Evolutionary conservation across 37 sponge, comb jelly and placozoan genomes (phyloP), one percentile per base, ranked within the genome.

Genomic region (Cliona cf. orientalis): DNA sequence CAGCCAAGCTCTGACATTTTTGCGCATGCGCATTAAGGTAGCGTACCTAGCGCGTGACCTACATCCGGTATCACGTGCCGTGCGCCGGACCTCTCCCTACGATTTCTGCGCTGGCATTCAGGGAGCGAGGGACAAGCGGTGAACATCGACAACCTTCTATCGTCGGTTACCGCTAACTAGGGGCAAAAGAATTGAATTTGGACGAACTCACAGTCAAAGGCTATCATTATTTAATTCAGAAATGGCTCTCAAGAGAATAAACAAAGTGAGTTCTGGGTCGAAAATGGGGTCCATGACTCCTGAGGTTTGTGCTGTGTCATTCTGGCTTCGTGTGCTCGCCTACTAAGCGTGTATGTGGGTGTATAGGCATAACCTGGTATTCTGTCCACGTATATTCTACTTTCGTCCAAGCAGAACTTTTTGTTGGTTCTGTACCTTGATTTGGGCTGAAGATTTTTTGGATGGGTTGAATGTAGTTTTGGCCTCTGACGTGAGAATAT

Each of bases 221-320:
- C 29, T 62, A 31, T 31, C 26, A n/a, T 11, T 19, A 9, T 9
- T 59, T 29, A 29, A 29, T 3, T 25, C 23, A 59, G 58, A 71
- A 82, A 96, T 96, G 97, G 97, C 97, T 65, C 71, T 97, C 28
- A 97, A 97, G 61, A 85, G 97, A 79, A 94, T 97, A 43, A 91
- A 88, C 63, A 97, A 94, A 85, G 91, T 85, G 40, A 44, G 79
- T 87, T 68, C 4, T 32, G 33, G 21, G 37, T 55, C 0, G 35
- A 5, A 14, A 35, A 7, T 35, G 39, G 5, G n/a, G n/a, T n/a
- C n/a, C n/a, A n/a, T n/a, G n/a, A n/a, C n/a, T n/a, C n/a, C n/a
- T n/a, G n/a, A n/a, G n/a, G n/a, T n/a, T n/a, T n/a, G n/a, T n/a
- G n/a, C n/a, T n/a, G n/a, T n/a, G n/a, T n/a, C n/a, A n/a, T n/a